Evolutionary conservation across 2,888 invertebrate species (phyloP), one percentile per base, ranked within the genome.

Genomic region (Acrobasis consociella): DNA sequence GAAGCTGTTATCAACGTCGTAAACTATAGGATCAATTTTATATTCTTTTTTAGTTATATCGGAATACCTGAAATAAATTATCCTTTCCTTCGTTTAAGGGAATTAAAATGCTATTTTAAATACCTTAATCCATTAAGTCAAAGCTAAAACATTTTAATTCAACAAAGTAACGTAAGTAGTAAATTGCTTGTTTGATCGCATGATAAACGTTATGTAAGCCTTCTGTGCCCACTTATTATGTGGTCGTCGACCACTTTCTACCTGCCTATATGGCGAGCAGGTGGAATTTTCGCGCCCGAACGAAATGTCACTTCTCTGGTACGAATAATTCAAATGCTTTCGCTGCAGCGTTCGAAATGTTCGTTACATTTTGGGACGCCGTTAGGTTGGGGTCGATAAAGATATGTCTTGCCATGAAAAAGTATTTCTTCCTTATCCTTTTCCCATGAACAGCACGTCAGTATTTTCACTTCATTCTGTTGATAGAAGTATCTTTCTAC

Each of bases 181-280:
- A 2, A 7, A 10, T 42, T 42, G 42, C 42, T 10, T 42, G 42
- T 42, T 42, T 42, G 39, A 42, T 56, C 42, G 42, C 39, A 16
- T 16, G 39, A 55, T 39, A 55, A 11, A 13, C 42, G 31, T 31
- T 5, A 7, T 8, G 5, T 31, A 31, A 46, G 13, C 15, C 42
- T 56, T 22, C 56, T 56, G 56, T 17, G 16, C 42, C 22, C 46
- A 46, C 39, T 46, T 56, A 56, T 56, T 46, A 56, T 56, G 56
- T 56, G 56, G 42, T 42, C 46, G 42, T 16, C 15, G 56, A 42
- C 56, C 56, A 56, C 56, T 56, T 56, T 56, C 56, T 56, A 56
- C 56, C 56, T 56, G 56, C 16, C 16, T 15, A 9, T 55, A 39
- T 46, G 46, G 46, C 10, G 11, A 22, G 46, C 56, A 56, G 56